A percentile compares a stretch with the other conserved stretches of the same genome.
These are phyloP conservation scores for Lordiphosa clarofinis DNA, from an alignment of 1,140 invertebrate genomes.

Conservation along the genomic window DNA sequence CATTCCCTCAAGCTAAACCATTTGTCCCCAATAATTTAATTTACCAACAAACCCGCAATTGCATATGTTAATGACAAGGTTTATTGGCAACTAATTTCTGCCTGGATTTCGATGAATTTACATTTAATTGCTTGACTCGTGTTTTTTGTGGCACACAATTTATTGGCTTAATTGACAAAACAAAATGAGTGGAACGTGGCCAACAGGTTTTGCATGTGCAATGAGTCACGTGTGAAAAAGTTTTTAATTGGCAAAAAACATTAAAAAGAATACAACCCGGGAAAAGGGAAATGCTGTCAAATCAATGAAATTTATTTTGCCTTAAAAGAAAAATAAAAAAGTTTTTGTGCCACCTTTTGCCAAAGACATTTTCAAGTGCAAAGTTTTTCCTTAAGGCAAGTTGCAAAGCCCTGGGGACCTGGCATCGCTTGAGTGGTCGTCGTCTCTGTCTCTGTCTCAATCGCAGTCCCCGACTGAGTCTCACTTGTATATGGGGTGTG, in stretches of 20 bases:
- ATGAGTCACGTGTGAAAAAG: conserved; percentile 28
- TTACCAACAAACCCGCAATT: background rate
- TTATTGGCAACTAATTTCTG: conserved; percentile 67
- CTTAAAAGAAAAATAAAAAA: conserved; percentile 31
- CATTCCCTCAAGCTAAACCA: too few relatives aligned
- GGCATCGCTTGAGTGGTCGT: conserved; percentile 44
- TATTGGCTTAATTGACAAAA: conserved; percentile 68
- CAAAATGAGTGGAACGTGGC: conserved; percentile 45
- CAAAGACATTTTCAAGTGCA: conserved; percentile 67
- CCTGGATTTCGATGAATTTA: conserved; percentile 65
- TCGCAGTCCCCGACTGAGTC: background rate
- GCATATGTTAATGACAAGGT: conserved; percentile 33
- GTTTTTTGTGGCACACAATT: conserved; percentile 44
- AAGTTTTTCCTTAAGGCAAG: conserved; percentile 52
- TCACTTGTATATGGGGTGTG: conserved; percentile 18
- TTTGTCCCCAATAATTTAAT: too few relatives aligned
- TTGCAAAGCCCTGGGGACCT: conserved; percentile 38
- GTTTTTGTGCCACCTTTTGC: conserved; percentile 47
- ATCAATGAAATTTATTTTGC: conserved; percentile 50
- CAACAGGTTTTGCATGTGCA: conserved; percentile 46
- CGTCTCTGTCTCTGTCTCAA: conserved; percentile 16
- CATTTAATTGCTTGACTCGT: conserved; percentile 63
- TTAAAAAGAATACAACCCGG: conserved; percentile 10
- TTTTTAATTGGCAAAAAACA: conserved; percentile 47
- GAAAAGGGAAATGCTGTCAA: conserved; percentile 24